Evolutionary conservation across 2,797 vertebrate species (phyloP), one percentile per base, ranked within the genome.

Genomic region (Champsocephalus gunnari): DNA sequence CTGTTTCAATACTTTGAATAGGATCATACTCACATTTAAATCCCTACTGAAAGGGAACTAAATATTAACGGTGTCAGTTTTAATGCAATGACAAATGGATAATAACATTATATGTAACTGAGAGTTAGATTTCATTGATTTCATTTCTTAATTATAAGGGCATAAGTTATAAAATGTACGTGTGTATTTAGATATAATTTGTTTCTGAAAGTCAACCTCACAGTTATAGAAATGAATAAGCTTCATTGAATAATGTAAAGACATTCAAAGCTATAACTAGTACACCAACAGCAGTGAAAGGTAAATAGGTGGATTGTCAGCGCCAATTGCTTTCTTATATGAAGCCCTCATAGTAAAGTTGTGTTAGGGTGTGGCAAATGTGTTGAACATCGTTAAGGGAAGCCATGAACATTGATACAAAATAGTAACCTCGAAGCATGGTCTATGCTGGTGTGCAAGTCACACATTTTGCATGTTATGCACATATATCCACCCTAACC

Each of bases 221-320:
- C 24, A 12, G 44, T 47, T 47, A 1, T 47, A 61, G 32, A 43
- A 74, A 44, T 21, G 7, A 55, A 43, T 44, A 11, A 55, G 32
- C 24, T 51, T 68, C 8, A 66, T 45, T 75, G 56, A 43, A 66
- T 49, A 49, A 54, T 44, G 14, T 43, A 34, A 43, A 16, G 19
- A 16, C 19, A 28, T 66, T 59, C 48, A 17, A 9, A 66, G 48
- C 41, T 44, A 48, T 32, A 17, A 54, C 34, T 38, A 38, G 28
- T 4, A 34, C 14, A 16, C 9, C 3, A n/a, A n/a, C 13, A 41
- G 49, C 32, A 28, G 10, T 51, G 6, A 48, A 65, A 34, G 56
- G 21, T 11, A 67, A 59, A 28, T 9, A n/a, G 10, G 47, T 11
- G 9, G 10, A 28, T 38, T 2, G 12, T 56, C n/a, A 55, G 34